These are phyloP conservation scores for Anthophora plumipes DNA, from an alignment of 2,888 invertebrate genomes.

Conservation along the genomic window DNA sequence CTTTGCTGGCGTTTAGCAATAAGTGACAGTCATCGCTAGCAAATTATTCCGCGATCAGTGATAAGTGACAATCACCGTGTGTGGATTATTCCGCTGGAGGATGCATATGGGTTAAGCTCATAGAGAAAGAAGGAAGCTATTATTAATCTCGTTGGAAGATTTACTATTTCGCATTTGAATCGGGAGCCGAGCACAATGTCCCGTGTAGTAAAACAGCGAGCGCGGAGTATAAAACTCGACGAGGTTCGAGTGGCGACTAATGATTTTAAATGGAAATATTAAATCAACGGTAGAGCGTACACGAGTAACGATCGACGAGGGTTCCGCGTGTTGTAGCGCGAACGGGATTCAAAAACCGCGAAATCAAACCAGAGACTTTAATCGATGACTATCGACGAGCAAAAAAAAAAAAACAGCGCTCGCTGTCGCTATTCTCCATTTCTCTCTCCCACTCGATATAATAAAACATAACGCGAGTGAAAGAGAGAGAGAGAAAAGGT, in stretches of 20 bases:
- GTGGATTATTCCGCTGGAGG: no score
- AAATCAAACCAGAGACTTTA: conserved; percentile 18
- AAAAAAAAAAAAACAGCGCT: conserved; percentile 7
- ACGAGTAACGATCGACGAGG: not conserved
- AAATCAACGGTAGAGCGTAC: conserved; percentile 10
- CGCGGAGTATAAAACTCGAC: not conserved
- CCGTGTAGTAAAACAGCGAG: not conserved
- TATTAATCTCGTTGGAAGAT: no score
- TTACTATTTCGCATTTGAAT: not conserved
- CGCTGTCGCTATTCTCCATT: not conserved
- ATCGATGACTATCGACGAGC: conserved; percentile 15
- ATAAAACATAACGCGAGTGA: not conserved
- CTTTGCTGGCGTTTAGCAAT: no score
- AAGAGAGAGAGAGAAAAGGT: not conserved
- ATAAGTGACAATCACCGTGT: no score
- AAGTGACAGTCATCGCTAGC: no score
- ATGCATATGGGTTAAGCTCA: no score
- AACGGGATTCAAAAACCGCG: conserved; percentile 7
- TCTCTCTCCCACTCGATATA: not conserved
- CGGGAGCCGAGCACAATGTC: not conserved
- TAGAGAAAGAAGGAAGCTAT: no score
- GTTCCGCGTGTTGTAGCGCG: not conserved
- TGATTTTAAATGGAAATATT: conserved; percentile 7
- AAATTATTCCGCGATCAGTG: no score
- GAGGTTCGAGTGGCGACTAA: not conserved